phyloP scores from a whole-genome alignment of 2,113 vertebrate species.

The Corapipo altera region DNA sequence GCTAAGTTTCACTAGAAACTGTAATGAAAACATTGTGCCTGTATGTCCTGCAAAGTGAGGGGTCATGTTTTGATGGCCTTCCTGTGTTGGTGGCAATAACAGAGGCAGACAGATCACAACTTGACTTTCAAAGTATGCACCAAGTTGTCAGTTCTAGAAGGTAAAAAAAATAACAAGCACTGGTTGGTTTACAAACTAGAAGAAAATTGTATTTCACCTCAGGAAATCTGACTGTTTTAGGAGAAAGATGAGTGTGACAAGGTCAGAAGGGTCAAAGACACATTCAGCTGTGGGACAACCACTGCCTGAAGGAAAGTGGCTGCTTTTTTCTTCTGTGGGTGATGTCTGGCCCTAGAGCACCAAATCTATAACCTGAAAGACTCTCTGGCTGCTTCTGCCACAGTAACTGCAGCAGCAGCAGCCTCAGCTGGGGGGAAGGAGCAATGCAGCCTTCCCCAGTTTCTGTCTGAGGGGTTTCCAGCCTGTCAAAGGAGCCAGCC shows the following conservation, averaged over 20 bases:
- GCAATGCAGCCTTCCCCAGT: background rate
- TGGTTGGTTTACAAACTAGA: background rate
- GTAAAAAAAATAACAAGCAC: background rate
- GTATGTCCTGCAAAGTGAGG: background rate
- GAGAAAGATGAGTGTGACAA: background rate
- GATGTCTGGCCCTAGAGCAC: background rate
- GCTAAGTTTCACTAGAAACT: background rate
- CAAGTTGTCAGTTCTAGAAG: background rate
- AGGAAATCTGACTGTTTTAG: background rate
- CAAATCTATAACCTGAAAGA: background rate
- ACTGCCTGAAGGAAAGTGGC: background rate
- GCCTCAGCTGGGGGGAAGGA: background rate
- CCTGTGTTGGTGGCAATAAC: background rate
- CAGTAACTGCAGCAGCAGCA: background rate
- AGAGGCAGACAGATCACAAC: background rate
- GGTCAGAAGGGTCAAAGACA: background rate
- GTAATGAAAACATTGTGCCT: background rate
- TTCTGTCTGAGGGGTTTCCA: background rate
- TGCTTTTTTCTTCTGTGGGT: background rate
- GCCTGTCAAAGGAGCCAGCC: background rate
- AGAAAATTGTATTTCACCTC: background rate
- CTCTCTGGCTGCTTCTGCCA: background rate
- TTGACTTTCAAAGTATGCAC: background rate
- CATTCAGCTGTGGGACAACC: background rate
- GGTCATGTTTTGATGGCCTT: background rate